Base-by-base conservation (phyloP, 2,113 vertebrate species). In the Acrocephalus kingi region DNA sequence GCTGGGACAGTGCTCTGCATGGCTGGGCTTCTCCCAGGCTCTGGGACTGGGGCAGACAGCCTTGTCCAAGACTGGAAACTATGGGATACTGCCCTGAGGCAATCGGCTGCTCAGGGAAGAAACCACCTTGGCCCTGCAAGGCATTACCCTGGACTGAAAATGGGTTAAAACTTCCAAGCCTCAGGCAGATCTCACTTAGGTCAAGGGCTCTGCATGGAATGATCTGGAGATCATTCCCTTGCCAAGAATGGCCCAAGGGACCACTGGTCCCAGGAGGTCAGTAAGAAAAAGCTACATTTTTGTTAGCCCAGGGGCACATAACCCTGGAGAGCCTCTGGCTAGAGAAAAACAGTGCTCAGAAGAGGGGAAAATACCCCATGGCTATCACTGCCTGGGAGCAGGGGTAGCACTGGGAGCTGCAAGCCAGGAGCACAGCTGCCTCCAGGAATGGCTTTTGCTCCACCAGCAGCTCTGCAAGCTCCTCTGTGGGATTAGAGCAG, bases 21-120 rank as follows among this genome's bases (percentile, higher is more conserved):
- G 5, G 46, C 58, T 51, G 62, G 3, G 5, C 58, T 33, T 52
- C 71, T 45, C 69, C 59, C 69, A 67, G 61, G 4, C 10, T 51
- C 52, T 13, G 28, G 41, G 19, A 27, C 28, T 1, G 3, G 55
- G 43, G 9, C 37, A 62, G 35, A 7, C 56, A 72, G 74, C 19
- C 41, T 21, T 64, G 56, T 48, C 30, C 8, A 0, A 35, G 21
- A 7, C 37, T 18, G 25, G 49, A 28, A 83, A 19, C 41, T 6
- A 13, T 0, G 3, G 45, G 5, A 12, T 13, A 61, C 20, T 39
- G 56, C 31, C 56, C 35, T 0, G 0, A 48, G 73, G 61, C 20
- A 62, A 41, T 1, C 0, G 0, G 56, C 55, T 84, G 33, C 25
- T 37, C 62, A 63, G 24, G 27, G 49, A 71, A 64, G n/a, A 43